Percentiles rank a stretch among this genome's conserved stretches.
Evolutionary conservation across 2,797 vertebrate genomes (phyloP).

Genomic region (Acanthurus leucopareius): DNA sequence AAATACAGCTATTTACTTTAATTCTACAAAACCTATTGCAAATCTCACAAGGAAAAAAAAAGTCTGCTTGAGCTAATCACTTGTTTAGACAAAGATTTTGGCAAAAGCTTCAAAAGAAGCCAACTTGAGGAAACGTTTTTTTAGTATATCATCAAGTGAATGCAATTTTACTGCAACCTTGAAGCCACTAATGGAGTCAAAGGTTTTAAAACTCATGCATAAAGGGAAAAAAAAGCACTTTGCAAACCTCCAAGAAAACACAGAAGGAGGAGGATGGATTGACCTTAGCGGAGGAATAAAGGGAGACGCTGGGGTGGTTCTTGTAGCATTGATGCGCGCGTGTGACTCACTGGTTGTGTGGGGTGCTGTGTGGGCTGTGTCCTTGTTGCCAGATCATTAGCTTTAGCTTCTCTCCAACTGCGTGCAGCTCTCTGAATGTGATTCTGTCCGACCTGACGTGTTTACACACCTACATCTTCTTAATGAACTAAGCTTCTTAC

Average conservation of each 20-base stretch:
- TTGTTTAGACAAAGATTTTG: constrained; percentile 14
- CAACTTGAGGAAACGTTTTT: constrained; percentile 5
- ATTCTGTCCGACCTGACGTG: constrained; percentile 80
- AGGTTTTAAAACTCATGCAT: constrained; percentile 58
- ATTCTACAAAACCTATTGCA: constrained; percentile 21
- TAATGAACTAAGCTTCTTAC: constrained; percentile 84
- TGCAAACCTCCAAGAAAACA: constrained; percentile 56
- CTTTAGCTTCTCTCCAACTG: constrained; percentile 79
- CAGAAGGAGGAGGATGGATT: constrained; percentile 43
- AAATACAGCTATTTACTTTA: constrained; percentile 27
- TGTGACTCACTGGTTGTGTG: constrained; percentile 69
- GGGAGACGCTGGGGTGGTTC: constrained; percentile 58
- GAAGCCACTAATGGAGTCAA: constrained; percentile 46
- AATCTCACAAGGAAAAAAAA: neutral
- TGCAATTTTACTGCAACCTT: constrained; percentile 49
- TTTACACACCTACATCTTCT: constrained; percentile 85
- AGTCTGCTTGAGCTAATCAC: neutral
- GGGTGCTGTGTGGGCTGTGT: constrained; percentile 68
- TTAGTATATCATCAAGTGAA: neutral
- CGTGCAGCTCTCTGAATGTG: constrained; percentile 85
- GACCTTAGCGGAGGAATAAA: constrained; percentile 60
- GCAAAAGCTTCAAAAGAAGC: constrained; percentile 8
- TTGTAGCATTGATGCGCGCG: constrained; percentile 68
- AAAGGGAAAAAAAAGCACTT: constrained; percentile 70
- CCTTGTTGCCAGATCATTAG: constrained; percentile 79